Evolutionary conservation across 2,113 vertebrate species (phyloP), one percentile per base, ranked within the genome.

Genomic region (Sisor rabdophorus): DNA sequence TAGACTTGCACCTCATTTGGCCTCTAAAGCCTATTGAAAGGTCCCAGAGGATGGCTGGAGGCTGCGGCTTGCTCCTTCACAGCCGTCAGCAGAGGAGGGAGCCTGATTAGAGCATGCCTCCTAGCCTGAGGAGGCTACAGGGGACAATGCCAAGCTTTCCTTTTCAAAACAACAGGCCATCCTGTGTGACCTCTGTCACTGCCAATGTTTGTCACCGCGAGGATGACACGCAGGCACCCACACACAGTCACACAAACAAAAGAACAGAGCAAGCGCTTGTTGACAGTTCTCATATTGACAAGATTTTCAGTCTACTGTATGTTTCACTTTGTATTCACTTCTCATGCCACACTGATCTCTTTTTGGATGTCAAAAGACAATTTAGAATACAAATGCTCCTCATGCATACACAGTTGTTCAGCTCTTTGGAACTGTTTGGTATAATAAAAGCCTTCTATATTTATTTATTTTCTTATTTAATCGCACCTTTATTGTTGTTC

Each of bases 1-100:
- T 93, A 93, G 93, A 92, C 91, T 93, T 93, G 89, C 84, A 93
- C 92, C 86, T 93, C 90, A 93, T 94, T 94, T 94, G 92, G 89
- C 90, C 91, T 91, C 87, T 92, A 92, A 93, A 92, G 85, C 88
- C 85, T 80, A 85, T 86, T 92, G 93, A 93, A 89, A 89, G 87
- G 85, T 90, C 92, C 92, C 89, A 82, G 80, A 90, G 91, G 93
- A 88, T 82, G 85, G 84, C 52, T 85, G 52, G 82, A 87, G 85
- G 58, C 40, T 80, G 67, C 75, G 83, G 81, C 81, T 71, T 84
- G 32, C 78, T 85, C 36, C 81, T 77, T 58, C 85, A 83, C 78
- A 85, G 84, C 82, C 81, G 63, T 71, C 78, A 63, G 79, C 79
- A 86, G 79, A 84, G 85, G 79, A 76, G 80, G 73, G 74, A 76